These are phyloP conservation scores for Apodemia mormo DNA, from an alignment of 2,888 invertebrate genomes.

Conservation along the genomic window DNA sequence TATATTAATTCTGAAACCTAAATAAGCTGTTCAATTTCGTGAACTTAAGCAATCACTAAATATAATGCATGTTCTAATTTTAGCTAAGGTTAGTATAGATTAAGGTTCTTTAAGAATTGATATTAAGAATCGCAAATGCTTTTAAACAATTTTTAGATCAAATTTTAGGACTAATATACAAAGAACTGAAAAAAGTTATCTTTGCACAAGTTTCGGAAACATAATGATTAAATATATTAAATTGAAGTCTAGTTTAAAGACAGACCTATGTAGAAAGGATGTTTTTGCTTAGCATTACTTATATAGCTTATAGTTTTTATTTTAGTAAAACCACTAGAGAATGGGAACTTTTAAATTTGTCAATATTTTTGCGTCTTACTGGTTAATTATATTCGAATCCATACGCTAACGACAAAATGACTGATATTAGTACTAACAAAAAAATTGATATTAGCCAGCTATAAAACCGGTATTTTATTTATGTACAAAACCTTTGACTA, in stretches of 20 bases:
- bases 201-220: conserved; percentile 8
- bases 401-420: too few species aligned
- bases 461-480: too few species aligned
- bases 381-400: neutral
- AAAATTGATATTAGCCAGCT: too few species aligned
- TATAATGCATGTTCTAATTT: conserved; percentile 13
- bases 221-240: conserved; percentile 8
- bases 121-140: conserved; percentile 9
- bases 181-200: conserved; percentile 11
- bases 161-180: conserved; percentile 9
- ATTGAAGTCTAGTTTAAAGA: neutral
- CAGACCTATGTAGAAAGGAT: neutral
- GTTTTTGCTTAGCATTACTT: conserved; percentile 17
- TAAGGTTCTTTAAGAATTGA: conserved; percentile 13
- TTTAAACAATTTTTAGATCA: conserved; percentile 14
- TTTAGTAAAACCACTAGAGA: neutral
- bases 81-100: neutral
- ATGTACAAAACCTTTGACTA: too few species aligned
- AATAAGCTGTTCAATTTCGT: conserved; percentile 7
- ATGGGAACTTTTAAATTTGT: conserved; percentile 3
- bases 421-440: too few species aligned
- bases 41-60: conserved; percentile 5
- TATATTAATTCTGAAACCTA: neutral
- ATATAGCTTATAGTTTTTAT: conserved; percentile 6
- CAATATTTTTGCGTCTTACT: conserved; percentile 4